phyloP scores from a whole-genome alignment of 2,113 vertebrate species.

The Pleuronectes platessa region DNA sequence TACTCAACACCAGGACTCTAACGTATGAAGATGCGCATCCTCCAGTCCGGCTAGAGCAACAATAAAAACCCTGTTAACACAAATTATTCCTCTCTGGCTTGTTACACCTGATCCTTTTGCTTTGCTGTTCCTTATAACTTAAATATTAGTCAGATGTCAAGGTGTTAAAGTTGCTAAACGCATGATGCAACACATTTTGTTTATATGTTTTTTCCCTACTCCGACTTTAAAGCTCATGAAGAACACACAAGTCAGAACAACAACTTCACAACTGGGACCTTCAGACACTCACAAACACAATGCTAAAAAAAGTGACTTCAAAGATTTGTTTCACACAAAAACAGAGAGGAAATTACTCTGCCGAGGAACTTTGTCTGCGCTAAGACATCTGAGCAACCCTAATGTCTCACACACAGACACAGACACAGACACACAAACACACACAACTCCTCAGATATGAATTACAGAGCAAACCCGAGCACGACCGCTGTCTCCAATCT shows the following conservation, averaged over 20 bases:
- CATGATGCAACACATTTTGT: no score
- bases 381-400: background rate
- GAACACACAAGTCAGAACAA: background rate
- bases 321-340: background rate
- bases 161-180: no score
- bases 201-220: no score
- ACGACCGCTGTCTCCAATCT: background rate
- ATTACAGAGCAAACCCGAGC: conserved; percentile 67
- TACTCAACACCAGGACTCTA: no score
- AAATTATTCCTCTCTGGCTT: no score
- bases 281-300: background rate
- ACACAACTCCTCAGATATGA: conserved; percentile 53
- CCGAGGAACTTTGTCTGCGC: background rate
- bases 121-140: no score
- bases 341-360: background rate
- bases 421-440: conserved; percentile 16
- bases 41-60: no score
- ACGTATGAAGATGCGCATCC: no score
- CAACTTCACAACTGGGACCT: background rate
- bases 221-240: no score
- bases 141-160: no score
- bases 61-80: no score
- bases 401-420: conserved; percentile 14
- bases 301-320: background rate
- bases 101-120: no score